Base-by-base conservation (phyloP, 2,113 vertebrate genomes). In the Chlamydotis undulata region DNA sequence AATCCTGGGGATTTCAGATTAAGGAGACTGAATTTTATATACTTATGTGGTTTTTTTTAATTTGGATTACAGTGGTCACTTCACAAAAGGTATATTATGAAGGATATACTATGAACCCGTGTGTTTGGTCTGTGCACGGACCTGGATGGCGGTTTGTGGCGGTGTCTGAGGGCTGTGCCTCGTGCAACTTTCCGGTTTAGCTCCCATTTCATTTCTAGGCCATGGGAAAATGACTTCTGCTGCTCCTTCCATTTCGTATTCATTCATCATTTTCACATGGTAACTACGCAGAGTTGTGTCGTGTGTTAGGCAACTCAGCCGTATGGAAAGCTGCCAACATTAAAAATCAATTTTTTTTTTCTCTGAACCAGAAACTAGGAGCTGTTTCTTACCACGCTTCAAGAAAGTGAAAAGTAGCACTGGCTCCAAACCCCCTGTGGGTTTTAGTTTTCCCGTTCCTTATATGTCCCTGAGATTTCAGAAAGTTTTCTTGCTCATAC, bases 371-470 rank as follows among this genome's bases (percentile, higher is more conserved):
- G 79, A 87, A 76, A 19, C 79, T 26, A 47, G 88, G 94, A 97
- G 96, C 97, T 95, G 97, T 80, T 97, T 97, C 94, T 91, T 96
- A 76, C 93, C 96, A 79, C 23, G 57, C 96, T 90, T 96, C 95
- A 93, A 81, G 65, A 93, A 94, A 96, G 96, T 94, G 93, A 93
- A 91, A 92, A 97, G 96, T 33, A 73, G 90, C 43, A 16, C 60
- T 71, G 90, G 89, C 65, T 95, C 61, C 41, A 45, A 79, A 63
- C 18, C 77, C 17, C 18, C 77, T 15, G 65, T 67, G 67, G 65
- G 91, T 14, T 89, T 43, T 29, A 55, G 55, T 37, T 91, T 60
- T 85, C 74, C 84, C 53, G 31, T 94, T 82, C 53, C 55, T 90
- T 47, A 17, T 6, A 12, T 9, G n/a, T 88, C 68, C 64, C 23